phyloP scores from a whole-genome alignment of 2,113 vertebrate species.

The Narcine bancroftii region DNA sequence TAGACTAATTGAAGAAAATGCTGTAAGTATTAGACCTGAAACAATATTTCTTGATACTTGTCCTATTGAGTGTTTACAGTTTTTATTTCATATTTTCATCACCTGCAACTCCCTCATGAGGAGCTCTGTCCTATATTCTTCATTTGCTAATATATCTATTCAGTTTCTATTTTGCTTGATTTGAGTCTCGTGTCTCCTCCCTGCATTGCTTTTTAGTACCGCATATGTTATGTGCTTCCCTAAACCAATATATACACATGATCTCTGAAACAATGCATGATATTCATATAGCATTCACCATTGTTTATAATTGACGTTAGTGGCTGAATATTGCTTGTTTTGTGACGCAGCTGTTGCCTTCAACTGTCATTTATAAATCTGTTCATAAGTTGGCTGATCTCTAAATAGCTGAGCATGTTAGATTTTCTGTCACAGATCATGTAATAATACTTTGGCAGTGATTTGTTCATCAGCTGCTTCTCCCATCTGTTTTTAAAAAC shows the following conservation, averaged over 20 bases:
- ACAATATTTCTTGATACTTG: no score
- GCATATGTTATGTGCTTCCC: not conserved
- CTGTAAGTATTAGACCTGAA: no score
- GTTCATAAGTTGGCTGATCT: constrained; percentile 14
- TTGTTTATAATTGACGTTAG: not conserved
- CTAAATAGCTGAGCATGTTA: not conserved
- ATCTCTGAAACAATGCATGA: not conserved
- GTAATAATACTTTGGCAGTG: constrained; percentile 15
- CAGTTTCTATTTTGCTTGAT: not conserved
- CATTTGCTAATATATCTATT: not conserved
- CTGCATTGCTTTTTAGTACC: not conserved
- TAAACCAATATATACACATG: not conserved
- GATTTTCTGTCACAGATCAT: not conserved
- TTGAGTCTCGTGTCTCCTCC: not conserved
- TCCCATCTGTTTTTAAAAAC: constrained; percentile 8
- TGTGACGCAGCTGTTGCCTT: not conserved
- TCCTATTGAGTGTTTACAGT: no score
- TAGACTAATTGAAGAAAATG: no score
- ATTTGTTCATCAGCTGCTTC: not conserved
- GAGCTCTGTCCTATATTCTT: not conserved
- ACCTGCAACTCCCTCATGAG: not conserved
- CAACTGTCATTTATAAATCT: constrained; percentile 6
- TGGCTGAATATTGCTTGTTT: constrained; percentile 1
- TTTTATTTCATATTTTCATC: no score
- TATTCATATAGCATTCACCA: not conserved